phyloP scores from a whole-genome alignment of 1,140 invertebrate genomes.

The Dufourea novaeangliae region DNA sequence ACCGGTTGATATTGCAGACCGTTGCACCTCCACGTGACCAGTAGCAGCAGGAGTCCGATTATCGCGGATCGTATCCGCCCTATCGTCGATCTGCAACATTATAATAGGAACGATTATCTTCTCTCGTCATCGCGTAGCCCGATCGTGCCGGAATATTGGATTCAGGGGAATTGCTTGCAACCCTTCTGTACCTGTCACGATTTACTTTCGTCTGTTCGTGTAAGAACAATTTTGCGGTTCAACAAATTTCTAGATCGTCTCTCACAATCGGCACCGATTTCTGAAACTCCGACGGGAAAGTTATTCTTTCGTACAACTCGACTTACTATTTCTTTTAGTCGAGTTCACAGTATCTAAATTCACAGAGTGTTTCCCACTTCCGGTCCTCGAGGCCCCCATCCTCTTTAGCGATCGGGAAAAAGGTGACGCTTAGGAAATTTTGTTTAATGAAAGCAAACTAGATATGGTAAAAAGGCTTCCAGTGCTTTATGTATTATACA shows the following conservation, averaged over 20 bases:
- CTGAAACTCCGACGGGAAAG: background rate
- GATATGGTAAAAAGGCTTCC: no score
- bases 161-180: background rate
- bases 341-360: no score
- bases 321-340: no score
- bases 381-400: no score
- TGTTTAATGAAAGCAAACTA: no score
- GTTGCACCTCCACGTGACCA: slow-evolving; percentile 42
- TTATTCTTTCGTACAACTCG: no score
- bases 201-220: slow-evolving; percentile 2
- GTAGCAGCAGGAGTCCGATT: slow-evolving; percentile 57
- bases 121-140: background rate
- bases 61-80: slow-evolving; percentile 57
- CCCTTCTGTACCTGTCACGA: background rate
- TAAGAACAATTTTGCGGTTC: background rate
- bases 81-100: slow-evolving; percentile 63
- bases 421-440: no score
- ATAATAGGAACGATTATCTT: slow-evolving; percentile 38
- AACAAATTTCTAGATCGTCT: background rate
- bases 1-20: slow-evolving; percentile 75
- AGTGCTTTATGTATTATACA: no score
- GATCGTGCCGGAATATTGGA: background rate
- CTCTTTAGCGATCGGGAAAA: no score
- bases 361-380: no score
- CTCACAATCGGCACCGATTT: background rate